Conservation (phyloP, 35 echinoderm and acorn worm genomes). For the Apostichopus californicus region DNA sequence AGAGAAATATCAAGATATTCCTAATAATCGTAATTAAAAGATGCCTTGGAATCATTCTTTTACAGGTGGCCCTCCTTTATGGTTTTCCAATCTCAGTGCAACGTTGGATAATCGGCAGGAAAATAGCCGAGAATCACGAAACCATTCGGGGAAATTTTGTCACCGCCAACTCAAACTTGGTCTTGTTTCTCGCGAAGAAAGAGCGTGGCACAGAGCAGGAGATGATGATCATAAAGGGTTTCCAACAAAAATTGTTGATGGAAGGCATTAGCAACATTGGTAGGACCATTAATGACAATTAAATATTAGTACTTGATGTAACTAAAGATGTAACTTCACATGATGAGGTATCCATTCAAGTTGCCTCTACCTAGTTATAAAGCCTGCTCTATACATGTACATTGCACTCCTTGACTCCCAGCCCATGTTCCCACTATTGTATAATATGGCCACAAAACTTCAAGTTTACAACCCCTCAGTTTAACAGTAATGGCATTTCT, state of each 20-base stretch:
- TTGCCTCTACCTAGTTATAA: too few species aligned
- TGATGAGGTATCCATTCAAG: too few species aligned
- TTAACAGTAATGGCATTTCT: too few species aligned
- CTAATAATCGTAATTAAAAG: too few species aligned
- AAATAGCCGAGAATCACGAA: not conserved
- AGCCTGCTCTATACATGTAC: too few species aligned
- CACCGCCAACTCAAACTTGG: not conserved
- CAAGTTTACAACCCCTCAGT: too few species aligned
- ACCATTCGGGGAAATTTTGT: not conserved
- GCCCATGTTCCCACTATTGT: too few species aligned
- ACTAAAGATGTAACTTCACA: too few species aligned
- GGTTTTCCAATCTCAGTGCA: not conserved
- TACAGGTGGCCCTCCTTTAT: slow-evolving; percentile 5
- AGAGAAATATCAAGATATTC: too few species aligned
- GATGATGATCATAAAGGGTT: not conserved
- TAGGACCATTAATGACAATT: not conserved
- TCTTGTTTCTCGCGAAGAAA: not conserved
- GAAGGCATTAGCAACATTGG: slow-evolving; percentile 7
- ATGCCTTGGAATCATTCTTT: not conserved
- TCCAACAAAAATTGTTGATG: slow-evolving; percentile 7
- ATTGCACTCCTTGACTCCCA: too few species aligned
- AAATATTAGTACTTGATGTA: not conserved
- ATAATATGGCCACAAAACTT: too few species aligned
- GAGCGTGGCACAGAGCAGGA: not conserved
- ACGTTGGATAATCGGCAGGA: slow-evolving; percentile 23